A percentile compares a stretch with the other conserved stretches of the same genome.
Conservation (phyloP, 2,113 vertebrate genomes). For the Gymnobelideus leadbeateri region DNA sequence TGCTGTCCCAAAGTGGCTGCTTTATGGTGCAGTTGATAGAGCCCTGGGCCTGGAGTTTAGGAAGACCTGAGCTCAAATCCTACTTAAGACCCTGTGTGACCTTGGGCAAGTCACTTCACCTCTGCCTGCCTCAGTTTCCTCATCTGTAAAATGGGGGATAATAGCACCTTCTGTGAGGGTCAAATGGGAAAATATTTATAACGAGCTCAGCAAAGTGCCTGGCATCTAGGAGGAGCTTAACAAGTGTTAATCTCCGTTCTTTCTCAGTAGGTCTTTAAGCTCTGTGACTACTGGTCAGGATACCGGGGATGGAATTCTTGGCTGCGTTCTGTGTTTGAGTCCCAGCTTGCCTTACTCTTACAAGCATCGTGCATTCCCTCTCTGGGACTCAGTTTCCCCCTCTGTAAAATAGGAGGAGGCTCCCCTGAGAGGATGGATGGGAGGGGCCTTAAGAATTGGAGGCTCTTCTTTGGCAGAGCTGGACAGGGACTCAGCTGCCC, state of each 20-base stretch:
- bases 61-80: too few relatives aligned
- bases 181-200: too few relatives aligned
- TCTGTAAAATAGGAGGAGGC: background rate
- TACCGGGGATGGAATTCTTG: background rate
- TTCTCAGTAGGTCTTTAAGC: background rate
- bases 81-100: too few relatives aligned
- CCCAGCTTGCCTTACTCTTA: background rate
- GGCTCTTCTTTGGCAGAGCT: background rate
- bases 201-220: too few relatives aligned
- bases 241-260: background rate
- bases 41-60: too few relatives aligned
- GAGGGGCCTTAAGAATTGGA: background rate
- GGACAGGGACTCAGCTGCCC: background rate
- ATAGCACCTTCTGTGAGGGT: too few relatives aligned
- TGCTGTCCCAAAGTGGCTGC: too few relatives aligned
- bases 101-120: too few relatives aligned
- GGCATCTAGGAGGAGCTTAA: background rate
- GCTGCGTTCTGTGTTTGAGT: background rate
- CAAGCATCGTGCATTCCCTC: background rate
- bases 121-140: too few relatives aligned
- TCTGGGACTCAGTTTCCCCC: background rate
- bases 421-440: background rate
- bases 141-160: too few relatives aligned
- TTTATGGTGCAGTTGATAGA: too few relatives aligned
- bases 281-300: background rate